Evolutionary conservation across 2,113 vertebrate species (phyloP).

Genomic region (Reinhardtius hippoglossoides): DNA sequence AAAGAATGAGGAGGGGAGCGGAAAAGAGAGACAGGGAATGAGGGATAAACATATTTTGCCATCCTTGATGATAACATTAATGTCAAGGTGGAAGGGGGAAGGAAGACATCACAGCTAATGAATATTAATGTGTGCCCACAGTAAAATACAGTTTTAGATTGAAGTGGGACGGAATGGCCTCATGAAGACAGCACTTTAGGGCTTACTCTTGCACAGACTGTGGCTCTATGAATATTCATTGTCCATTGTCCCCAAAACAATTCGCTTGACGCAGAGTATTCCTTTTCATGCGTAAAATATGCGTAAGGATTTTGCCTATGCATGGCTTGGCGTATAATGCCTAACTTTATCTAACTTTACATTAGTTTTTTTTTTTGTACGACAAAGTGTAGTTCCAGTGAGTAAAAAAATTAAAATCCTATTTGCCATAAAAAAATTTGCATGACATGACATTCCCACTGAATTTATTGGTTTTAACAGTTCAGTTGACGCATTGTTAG

Average conservation of each 20-base stretch:
- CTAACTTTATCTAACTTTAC: constrained; percentile 7
- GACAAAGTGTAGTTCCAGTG: background rate
- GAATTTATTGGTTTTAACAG: constrained; percentile 7
- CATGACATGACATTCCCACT: background rate
- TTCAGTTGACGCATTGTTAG: constrained; percentile 33
- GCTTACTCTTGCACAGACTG: constrained; percentile 68
- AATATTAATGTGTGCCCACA: constrained; percentile 78
- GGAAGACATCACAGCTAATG: constrained; percentile 76
- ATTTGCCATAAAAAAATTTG: background rate
- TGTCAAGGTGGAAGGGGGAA: constrained; percentile 76
- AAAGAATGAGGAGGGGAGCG: constrained; percentile 44
- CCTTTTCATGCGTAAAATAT: constrained; percentile 66
- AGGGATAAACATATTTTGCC: constrained; percentile 67
- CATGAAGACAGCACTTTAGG: constrained; percentile 79
- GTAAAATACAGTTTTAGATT: constrained; percentile 77
- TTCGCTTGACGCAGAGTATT: constrained; percentile 70
- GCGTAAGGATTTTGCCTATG: constrained; percentile 40
- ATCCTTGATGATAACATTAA: constrained; percentile 74
- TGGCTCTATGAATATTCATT: constrained; percentile 78
- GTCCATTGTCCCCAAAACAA: constrained; percentile 81
- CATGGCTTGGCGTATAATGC: constrained; percentile 41
- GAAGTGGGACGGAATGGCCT: constrained; percentile 77
- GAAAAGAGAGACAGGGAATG: constrained; percentile 30
- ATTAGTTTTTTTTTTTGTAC: constrained; percentile 13
- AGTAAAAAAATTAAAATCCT: background rate